These are phyloP conservation scores for Anser brachyrhynchus DNA, from an alignment of 2,113 vertebrate genomes.

Conservation along the genomic window DNA sequence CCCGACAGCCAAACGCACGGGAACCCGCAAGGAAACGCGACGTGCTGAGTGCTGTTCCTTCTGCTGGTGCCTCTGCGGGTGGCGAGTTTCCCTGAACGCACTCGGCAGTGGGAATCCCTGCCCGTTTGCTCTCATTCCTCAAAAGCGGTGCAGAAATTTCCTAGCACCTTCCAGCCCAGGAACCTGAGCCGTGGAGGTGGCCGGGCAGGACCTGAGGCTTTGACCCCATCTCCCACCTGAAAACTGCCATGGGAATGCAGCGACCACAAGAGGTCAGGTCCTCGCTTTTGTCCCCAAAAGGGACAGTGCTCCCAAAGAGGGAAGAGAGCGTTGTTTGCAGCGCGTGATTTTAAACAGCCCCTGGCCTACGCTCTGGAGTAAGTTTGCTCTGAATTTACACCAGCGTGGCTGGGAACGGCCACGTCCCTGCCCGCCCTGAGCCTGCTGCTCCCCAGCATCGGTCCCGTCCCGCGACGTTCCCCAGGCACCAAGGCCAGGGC, in stretches of 20 bases:
- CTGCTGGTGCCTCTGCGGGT: not conserved
- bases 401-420: not conserved
- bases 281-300: conserved; percentile 28
- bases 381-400: not conserved
- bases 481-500: not conserved
- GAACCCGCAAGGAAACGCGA: fast-evolving
- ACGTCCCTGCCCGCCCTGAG: too few species aligned
- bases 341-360: not conserved
- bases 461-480: not conserved
- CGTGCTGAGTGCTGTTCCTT: fast-evolving
- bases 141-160: not conserved
- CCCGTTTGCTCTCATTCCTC: not conserved
- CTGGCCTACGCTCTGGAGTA: not conserved
- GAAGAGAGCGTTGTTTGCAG: not conserved
- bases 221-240: fast-evolving
- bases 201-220: not conserved
- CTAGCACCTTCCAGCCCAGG: not conserved
- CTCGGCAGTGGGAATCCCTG: not conserved
- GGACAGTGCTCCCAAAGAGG: too few species aligned
- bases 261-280: conserved; percentile 60
- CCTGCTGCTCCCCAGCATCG: not conserved
- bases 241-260: not conserved
- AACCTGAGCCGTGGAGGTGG: not conserved
- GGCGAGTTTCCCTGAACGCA: not conserved
- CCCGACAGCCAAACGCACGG: fast-evolving